Evolutionary conservation across 2,113 vertebrate species (phyloP), one percentile per base, ranked within the genome.

Genomic region (Oncorhynchus keta): DNA sequence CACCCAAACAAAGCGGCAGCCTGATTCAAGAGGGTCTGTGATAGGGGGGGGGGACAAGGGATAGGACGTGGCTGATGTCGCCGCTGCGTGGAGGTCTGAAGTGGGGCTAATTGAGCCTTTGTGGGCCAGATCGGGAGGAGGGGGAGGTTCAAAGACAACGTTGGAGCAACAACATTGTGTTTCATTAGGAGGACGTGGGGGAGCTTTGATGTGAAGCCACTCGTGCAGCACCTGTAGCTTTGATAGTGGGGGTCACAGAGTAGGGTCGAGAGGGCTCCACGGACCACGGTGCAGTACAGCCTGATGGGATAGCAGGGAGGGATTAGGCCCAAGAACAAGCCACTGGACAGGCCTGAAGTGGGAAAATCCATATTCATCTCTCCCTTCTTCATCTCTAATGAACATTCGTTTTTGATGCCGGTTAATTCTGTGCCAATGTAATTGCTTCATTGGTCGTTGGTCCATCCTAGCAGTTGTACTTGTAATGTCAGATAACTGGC

Each of bases 101-200:
- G 93, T 94, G 81, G 83, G 51, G 74, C 85, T 95, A 95, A 97
- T 95, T 96, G 95, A 95, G 90, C 92, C 92, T 96, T 95, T 95
- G 92, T 94, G 90, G 88, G 83, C 79, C 89, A 91, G 91, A 94
- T 92, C 84, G 84, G 61, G 91, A 84, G 90, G 91, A 85, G 89
- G 90, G 87, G 90, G 87, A 87, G 90, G 92, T 95, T 97, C 95
- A 97, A 97, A 98, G 94, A 94, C 92, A 84, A 86, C 5, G 76
- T 86, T 91, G 30, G 89, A 93, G 92, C 86, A 85, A 89, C 91
- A 94, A 94, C 91, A 91, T 87, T 83, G 91, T 83, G 91, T 93
- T 95, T 93, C 80, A 86, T 93, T 95, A 92, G 90, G 75, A 93
- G 91, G 88, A 84, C 91, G 82, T 85, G 76, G n/a, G 16, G 16